A percentile compares a stretch with the other conserved stretches of the same genome.
These are phyloP conservation scores for Sphecodes monilicornis DNA, from an alignment of 2,888 invertebrate genomes.

Conservation along the genomic window DNA sequence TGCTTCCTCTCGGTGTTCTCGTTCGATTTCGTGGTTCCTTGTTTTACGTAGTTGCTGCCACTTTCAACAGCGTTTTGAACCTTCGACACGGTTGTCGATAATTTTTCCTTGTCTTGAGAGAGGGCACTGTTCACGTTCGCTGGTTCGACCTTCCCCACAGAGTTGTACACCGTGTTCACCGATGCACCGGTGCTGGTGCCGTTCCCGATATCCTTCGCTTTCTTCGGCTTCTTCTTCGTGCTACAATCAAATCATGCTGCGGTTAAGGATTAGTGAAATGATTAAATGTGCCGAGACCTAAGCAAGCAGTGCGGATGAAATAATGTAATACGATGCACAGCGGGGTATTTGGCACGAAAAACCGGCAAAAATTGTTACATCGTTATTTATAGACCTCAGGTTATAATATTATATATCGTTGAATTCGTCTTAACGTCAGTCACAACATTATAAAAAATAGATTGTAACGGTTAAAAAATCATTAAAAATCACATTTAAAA, in stretches of 20 bases:
- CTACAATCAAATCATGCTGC: slow-evolving; percentile 73
- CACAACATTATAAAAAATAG: no score
- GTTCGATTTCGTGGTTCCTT: slow-evolving; percentile 60
- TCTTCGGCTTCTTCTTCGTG: slow-evolving; percentile 79
- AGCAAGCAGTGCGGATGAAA: background rate
- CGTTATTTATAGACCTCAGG: no score
- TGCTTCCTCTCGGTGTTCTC: slow-evolving; percentile 67
- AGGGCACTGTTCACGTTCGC: slow-evolving; percentile 50
- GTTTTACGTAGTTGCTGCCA: slow-evolving; percentile 59
- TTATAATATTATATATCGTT: no score
- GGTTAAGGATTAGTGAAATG: slow-evolving; percentile 19
- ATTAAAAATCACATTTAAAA: no score
- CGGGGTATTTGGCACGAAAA: no score
- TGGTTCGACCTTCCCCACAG: slow-evolving; percentile 59
- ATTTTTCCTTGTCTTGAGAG: slow-evolving; percentile 63
- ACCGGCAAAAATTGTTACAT: no score
- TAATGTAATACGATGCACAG: background rate
- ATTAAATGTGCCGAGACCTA: slow-evolving; percentile 3
- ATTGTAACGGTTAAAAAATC: no score
- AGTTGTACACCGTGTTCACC: slow-evolving; percentile 57
- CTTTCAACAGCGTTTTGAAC: slow-evolving; percentile 61
- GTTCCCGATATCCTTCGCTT: slow-evolving; percentile 71
- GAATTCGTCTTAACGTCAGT: no score
- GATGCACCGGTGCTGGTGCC: slow-evolving; percentile 49
- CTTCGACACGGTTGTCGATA: slow-evolving; percentile 63